A percentile compares a stretch with the other conserved stretches of the same genome.
These are phyloP conservation scores for Halocynthia aurantium DNA, from an alignment of 23 tunicate species.

Conservation along the genomic window DNA sequence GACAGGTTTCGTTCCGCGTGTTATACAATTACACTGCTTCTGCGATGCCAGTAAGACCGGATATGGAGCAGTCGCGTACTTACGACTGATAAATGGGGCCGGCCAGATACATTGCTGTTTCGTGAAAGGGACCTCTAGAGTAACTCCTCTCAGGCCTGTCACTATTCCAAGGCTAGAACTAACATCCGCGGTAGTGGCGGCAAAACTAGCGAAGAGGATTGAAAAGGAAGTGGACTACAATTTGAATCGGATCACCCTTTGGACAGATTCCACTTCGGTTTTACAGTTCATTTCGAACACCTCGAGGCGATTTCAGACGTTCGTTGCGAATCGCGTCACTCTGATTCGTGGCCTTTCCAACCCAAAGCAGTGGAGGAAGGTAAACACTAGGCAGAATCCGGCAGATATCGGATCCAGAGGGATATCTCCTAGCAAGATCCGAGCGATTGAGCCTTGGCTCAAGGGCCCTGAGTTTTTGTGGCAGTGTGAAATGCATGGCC, in stretches of 20 bases:
- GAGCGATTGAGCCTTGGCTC: too few relatives aligned
- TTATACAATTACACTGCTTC: conserved; percentile 28
- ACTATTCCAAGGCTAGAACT: conserved; percentile 49
- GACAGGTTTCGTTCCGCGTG: background rate
- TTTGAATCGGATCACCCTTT: conserved; percentile 9
- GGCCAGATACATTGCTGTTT: conserved; percentile 26
- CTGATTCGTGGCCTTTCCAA: too few relatives aligned
- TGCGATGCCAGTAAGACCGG: conserved; percentile 43
- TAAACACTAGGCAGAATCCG: too few relatives aligned
- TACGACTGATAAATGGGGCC: conserved; percentile 17
- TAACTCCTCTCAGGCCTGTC: conserved; percentile 29
- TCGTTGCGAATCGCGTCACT: conserved; percentile 56
- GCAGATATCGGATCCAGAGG: too few relatives aligned
- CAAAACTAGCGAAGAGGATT: background rate
- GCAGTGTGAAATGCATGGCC: too few relatives aligned
- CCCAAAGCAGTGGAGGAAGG: too few relatives aligned
- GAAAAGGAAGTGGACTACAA: conserved; percentile 17
- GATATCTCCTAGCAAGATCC: too few relatives aligned
- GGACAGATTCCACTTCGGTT: conserved; percentile 60
- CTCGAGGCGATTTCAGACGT: conserved; percentile 27
- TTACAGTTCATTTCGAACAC: conserved; percentile 28
- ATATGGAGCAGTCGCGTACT: conserved; percentile 48
- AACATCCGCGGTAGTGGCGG: conserved; percentile 35
- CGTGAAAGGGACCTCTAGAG: conserved; percentile 30
- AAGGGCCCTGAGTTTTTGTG: too few relatives aligned